Percentiles rank a stretch among this genome's conserved stretches.
Conservation (phyloP, 2,113 vertebrate genomes). For the Trochalopteron elliotii region DNA sequence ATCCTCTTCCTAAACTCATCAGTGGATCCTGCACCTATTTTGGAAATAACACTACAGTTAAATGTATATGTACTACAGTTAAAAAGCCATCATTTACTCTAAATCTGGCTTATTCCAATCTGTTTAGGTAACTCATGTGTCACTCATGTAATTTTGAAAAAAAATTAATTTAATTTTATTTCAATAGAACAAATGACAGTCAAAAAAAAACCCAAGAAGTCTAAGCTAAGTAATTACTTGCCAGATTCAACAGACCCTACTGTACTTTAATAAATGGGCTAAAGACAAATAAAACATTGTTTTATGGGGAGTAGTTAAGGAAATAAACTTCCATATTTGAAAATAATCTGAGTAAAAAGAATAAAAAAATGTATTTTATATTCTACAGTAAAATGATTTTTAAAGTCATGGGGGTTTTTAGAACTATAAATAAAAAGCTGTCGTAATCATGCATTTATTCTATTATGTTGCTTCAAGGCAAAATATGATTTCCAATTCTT, state of each 20-base stretch:
- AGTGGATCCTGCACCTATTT: not conserved
- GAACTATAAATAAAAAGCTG: not conserved
- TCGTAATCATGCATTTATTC: rapidly evolving
- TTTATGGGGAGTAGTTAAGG: not conserved
- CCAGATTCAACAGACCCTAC: not conserved
- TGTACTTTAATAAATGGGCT: not conserved
- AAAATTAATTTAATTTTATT: not conserved
- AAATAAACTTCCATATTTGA: not conserved
- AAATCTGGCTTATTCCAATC: not conserved
- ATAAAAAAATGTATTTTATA: not conserved
- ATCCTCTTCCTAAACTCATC: not conserved
- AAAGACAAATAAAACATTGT: not conserved
- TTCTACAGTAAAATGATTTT: not conserved
- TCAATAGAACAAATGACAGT: not conserved
- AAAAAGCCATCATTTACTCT: not conserved
- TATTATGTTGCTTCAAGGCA: not conserved
- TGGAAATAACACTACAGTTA: not conserved
- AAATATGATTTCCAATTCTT: not conserved
- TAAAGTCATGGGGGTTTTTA: not conserved
- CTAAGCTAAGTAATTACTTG: not conserved
- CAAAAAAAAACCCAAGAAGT: not conserved
- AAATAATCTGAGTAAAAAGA: not conserved
- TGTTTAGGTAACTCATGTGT: not conserved
- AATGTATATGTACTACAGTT: not conserved
- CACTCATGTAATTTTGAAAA: not conserved